Evolutionary conservation across 2,113 vertebrate genomes (phyloP).

Genomic region (Oryzias melastigma): DNA sequence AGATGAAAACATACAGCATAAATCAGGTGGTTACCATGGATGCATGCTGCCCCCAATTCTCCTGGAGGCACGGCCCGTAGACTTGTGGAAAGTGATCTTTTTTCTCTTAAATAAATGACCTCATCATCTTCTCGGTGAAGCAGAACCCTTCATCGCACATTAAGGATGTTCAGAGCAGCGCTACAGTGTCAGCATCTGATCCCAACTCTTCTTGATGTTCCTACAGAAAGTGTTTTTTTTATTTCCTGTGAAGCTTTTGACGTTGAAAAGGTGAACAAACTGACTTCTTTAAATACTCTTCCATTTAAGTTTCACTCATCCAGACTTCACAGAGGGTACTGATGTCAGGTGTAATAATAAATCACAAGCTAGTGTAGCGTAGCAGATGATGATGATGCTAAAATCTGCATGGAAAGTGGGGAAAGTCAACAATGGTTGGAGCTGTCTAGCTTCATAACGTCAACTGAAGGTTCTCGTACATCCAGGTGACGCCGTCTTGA

Average conservation of each 20-base stretch:
- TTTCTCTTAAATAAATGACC: constrained; percentile 28
- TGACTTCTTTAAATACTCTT: constrained; percentile 11
- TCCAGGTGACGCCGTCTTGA: too few relatives aligned
- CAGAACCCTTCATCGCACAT: constrained; percentile 7
- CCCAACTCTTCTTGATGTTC: constrained; percentile 17
- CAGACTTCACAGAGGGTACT: constrained; percentile 3
- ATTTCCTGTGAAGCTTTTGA: constrained; percentile 8
- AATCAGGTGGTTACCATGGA: constrained; percentile 32
- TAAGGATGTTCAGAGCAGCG: constrained; percentile 1
- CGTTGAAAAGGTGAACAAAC: constrained; percentile 12
- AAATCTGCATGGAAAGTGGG: too few relatives aligned
- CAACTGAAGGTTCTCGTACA: too few relatives aligned
- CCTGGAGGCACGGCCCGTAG: constrained; percentile 3
- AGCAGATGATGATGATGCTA: too few relatives aligned
- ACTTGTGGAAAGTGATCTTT: constrained; percentile 22
- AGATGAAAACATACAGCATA: constrained; percentile 41
- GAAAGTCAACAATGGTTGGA: too few relatives aligned
- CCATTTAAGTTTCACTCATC: constrained; percentile 14
- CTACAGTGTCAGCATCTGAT: constrained; percentile 6
- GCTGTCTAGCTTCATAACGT: too few relatives aligned
- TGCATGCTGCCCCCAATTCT: constrained; percentile 18
- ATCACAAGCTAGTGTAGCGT: background rate
- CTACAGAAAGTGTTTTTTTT: constrained; percentile 12
- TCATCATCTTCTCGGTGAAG: constrained; percentile 11
- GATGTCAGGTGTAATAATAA: background rate